phyloP scores from a whole-genome alignment of 2,888 invertebrate species.

The Chrysotoxum bicinctum region DNA sequence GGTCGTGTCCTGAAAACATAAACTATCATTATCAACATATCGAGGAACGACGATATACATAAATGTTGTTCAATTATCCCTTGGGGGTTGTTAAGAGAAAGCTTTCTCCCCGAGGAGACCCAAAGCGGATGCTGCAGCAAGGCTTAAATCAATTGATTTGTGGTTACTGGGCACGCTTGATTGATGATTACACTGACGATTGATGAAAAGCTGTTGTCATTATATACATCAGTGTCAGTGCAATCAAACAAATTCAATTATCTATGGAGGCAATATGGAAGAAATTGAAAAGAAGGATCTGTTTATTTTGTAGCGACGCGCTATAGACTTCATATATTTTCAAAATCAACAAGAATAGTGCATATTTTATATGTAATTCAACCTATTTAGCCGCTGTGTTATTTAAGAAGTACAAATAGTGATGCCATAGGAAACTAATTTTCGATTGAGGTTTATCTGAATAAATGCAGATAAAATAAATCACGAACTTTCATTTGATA shows the following conservation, averaged over 20 bases:
- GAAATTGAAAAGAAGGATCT: neutral
- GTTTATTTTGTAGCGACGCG: neutral
- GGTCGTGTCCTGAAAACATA: conserved; percentile 30
- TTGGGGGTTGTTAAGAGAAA: conserved; percentile 5
- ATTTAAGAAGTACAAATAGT: no score
- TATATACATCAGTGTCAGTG: neutral
- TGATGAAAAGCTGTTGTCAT: conserved; percentile 3
- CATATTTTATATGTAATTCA: no score
- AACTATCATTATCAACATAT: conserved; percentile 10
- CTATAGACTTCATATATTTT: neutral
- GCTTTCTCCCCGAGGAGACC: neutral
- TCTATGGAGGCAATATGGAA: neutral
- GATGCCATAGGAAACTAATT: no score
- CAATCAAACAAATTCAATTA: conserved; percentile 38
- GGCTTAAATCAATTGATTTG: conserved; percentile 56
- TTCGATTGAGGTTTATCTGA: no score
- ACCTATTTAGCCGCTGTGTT: no score
- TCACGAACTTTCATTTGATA: no score
- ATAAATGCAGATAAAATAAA: no score
- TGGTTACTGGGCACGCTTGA: conserved; percentile 42
- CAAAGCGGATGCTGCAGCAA: conserved; percentile 24
- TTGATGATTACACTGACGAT: conserved; percentile 54
- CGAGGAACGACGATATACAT: neutral
- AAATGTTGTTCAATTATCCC: neutral
- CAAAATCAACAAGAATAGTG: no score